Conservation (phyloP, 2,888 invertebrate species). For the Orthosia incerta region DNA sequence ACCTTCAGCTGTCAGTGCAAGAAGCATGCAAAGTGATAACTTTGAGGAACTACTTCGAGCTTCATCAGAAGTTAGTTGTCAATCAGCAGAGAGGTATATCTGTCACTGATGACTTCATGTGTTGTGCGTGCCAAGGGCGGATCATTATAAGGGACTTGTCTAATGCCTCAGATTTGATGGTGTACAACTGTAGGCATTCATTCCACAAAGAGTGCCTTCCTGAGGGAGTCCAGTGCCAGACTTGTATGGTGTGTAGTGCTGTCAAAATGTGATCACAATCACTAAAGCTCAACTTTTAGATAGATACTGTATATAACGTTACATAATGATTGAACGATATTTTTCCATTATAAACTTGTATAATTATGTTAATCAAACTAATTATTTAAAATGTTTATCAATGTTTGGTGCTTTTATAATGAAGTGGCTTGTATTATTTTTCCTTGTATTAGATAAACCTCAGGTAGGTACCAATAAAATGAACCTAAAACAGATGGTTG, state of each 20-base stretch:
- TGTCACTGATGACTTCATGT: constrained; percentile 94
- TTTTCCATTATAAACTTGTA: constrained; percentile 69
- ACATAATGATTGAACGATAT: constrained; percentile 55
- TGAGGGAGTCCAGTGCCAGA: constrained; percentile 78
- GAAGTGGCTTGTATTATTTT: constrained; percentile 80
- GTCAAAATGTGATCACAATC: constrained; percentile 83
- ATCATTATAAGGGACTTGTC: constrained; percentile 94
- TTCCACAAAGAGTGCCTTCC: constrained; percentile 97
- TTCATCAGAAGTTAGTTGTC: constrained; percentile 95
- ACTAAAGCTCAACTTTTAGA: constrained; percentile 76
- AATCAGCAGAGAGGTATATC: constrained; percentile 95
- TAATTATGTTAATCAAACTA: constrained; percentile 66
- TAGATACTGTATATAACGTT: constrained; percentile 72
- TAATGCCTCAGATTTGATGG: constrained; percentile 93
- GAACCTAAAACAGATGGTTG: constrained; percentile 47
- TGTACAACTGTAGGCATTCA: constrained; percentile 97
- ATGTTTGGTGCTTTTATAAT: constrained; percentile 83
- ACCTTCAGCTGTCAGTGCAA: constrained; percentile 97
- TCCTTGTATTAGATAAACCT: constrained; percentile 64
- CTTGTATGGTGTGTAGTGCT: constrained; percentile 85
- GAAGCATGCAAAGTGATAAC: constrained; percentile 97
- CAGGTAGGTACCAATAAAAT: constrained; percentile 52
- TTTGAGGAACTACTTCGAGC: constrained; percentile 96
- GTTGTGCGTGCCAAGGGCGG: constrained; percentile 95
- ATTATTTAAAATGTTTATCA: constrained; percentile 69